These are phyloP conservation scores for Medauroidea extradentata DNA, from an alignment of 1,140 invertebrate species.

Conservation along the genomic window DNA sequence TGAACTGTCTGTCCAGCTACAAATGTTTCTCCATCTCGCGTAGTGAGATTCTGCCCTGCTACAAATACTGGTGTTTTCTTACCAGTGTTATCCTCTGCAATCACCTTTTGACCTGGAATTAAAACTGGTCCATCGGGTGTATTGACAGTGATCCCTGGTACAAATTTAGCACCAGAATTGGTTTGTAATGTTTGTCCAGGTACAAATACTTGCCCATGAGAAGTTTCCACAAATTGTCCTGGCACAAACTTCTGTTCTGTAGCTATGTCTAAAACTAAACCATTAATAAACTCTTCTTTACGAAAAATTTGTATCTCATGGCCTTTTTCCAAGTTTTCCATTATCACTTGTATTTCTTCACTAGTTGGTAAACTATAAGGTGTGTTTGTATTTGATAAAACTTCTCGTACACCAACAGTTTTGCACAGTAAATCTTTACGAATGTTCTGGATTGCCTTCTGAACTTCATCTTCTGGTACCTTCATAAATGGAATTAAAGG, in stretches of 20 bases:
- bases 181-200: constrained; percentile 69
- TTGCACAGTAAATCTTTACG: constrained; percentile 48
- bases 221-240: constrained; percentile 53
- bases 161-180: constrained; percentile 59
- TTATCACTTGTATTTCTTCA: constrained; percentile 57
- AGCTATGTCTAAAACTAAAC: constrained; percentile 58
- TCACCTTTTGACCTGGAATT: constrained; percentile 46
- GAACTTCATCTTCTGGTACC: constrained; percentile 47
- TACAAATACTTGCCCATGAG: constrained; percentile 60
- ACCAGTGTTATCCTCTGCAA: neutral
- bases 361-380: constrained; percentile 54
- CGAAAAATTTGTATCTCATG: constrained; percentile 43
- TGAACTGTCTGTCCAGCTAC: constrained; percentile 53
- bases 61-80: constrained; percentile 38
- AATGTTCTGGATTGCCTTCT: constrained; percentile 45
- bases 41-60: constrained; percentile 49
- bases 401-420: constrained; percentile 52
- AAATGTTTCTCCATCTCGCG: constrained; percentile 58
- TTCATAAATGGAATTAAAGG: constrained; percentile 53
- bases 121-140: constrained; percentile 42
- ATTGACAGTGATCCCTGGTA: constrained; percentile 63
- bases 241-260: constrained; percentile 48
- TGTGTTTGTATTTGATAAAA: constrained; percentile 44
- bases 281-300: constrained; percentile 51
- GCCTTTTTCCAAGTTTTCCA: constrained; percentile 58